Evolutionary conservation across 2,797 vertebrate genomes (phyloP).

Genomic region (Hoplostethus mediterraneus): DNA sequence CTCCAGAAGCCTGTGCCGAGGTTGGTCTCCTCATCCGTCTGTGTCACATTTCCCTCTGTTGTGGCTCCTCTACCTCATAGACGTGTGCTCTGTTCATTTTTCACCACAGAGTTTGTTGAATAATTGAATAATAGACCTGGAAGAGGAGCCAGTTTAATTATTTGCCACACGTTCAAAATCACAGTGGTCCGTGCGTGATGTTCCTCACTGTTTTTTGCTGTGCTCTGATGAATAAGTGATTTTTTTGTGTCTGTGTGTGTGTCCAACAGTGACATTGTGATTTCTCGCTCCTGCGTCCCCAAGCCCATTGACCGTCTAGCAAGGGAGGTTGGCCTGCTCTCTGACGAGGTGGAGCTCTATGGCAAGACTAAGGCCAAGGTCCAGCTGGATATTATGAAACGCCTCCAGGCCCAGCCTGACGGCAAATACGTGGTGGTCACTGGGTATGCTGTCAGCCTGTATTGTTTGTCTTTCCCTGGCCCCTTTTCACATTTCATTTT

Average conservation of each 20-base stretch:
- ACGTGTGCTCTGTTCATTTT: conserved; percentile 1
- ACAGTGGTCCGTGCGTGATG: background rate
- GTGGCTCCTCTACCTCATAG: background rate
- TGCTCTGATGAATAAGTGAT: conserved; percentile 8
- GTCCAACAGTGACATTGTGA: conserved; percentile 91
- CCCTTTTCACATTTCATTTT: background rate
- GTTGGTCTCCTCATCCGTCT: conserved; percentile 69
- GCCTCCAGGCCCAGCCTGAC: conserved; percentile 89
- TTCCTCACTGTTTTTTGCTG: background rate
- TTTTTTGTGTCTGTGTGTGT: conserved; percentile 6
- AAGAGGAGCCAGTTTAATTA: background rate
- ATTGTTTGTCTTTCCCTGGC: background rate
- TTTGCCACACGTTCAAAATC: background rate
- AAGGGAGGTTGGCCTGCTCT: conserved; percentile 90
- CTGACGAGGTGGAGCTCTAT: conserved; percentile 92
- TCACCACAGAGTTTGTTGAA: background rate
- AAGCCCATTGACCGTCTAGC: conserved; percentile 89
- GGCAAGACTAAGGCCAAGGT: conserved; percentile 97
- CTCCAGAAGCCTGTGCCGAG: conserved; percentile 93
- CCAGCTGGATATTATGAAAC: conserved; percentile 87
- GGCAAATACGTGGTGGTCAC: conserved; percentile 98
- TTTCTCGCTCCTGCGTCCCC: conserved; percentile 91
- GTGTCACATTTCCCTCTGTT: background rate
- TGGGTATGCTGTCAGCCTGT: conserved; percentile 84
- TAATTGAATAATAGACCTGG: background rate